Evolutionary conservation across 2,113 vertebrate genomes (phyloP), one percentile per base, ranked within the genome.

Genomic region (Peromyscus leucopus): DNA sequence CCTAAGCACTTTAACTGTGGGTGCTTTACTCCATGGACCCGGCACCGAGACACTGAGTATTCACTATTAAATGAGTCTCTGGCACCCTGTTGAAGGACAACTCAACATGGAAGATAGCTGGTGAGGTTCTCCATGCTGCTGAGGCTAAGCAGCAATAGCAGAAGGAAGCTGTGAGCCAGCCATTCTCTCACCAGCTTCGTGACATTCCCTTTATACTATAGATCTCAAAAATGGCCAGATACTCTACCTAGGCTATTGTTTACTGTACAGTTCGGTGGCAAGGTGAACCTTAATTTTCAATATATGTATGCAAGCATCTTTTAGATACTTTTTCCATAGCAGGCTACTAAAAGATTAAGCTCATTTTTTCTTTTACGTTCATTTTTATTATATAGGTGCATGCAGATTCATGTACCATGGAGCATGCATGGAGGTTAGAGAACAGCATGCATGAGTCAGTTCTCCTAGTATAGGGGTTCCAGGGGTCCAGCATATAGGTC

Each of bases 281-380:
- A 46, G 22, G 17, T 80, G 42, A 83, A 80, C 36, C 13, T 61
- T 72, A 2, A 65, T 84, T 85, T 93, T 96, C 48, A 90, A 83
- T 69, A n/a, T 93, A 28, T 95, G 8, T 69, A 5, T 69, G 48
- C 17, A 67, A 79, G 63, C 39, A 39, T 80, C 12, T 57, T n/a
- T 80, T 42, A 80, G 59, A 71, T 86, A 59, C 13, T 83, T 95
- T 94, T 69, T 93, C 63, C n/a, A 65, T 42, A 84, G 36, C 71
- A 16, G 42, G 51, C 33, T 79, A n/a, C 69, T 61, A 26, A 91
- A 63, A 51, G n/a, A 87, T 39, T 92, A 57, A 95, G 46, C n/a
- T 72, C 48, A 31, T 36, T 71, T 51, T n/a, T 90, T 65, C 19
- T 69, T 39, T 1, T 84, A 22, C 2, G 5, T 85, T 67, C 67